Conservation (phyloP, 2,797 vertebrate species). For the Dendrocincla fuliginosa region DNA sequence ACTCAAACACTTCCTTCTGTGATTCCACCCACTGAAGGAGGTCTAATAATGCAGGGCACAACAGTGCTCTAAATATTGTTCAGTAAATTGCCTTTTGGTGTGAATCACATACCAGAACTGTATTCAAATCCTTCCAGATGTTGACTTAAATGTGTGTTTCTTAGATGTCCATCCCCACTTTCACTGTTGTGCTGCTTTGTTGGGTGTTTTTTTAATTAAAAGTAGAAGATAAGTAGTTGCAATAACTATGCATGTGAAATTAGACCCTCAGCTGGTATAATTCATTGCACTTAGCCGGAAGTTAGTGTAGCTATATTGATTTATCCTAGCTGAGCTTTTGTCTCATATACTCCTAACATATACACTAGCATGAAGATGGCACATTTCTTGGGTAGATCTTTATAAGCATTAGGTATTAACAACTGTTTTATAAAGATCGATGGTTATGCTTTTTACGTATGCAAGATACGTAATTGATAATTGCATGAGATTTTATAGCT, state of each 20-base stretch:
- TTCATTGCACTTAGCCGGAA: not conserved
- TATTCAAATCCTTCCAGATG: not conserved
- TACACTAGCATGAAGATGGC: not conserved
- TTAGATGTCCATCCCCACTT: not conserved
- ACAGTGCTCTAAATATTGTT: not conserved
- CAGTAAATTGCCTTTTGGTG: not conserved
- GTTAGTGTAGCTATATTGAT: not conserved
- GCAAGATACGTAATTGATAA: not conserved
- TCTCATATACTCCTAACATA: not conserved
- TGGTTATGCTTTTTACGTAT: not conserved
- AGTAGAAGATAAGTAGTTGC: not conserved
- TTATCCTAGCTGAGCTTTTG: not conserved
- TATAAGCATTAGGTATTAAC: not conserved
- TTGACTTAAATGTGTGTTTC: not conserved
- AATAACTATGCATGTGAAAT: not conserved
- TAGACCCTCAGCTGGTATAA: not conserved
- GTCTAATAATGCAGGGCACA: not conserved
- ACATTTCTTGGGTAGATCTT: not conserved
- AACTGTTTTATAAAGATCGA: not conserved
- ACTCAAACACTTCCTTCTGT: not conserved
- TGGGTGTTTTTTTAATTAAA: not conserved
- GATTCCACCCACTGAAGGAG: not conserved
- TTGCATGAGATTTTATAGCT: not conserved
- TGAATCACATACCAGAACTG: constrained; percentile 34
- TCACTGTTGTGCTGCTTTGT: not conserved